Percentiles rank a stretch among this genome's conserved stretches.
phyloP scores from a whole-genome alignment of 2,113 vertebrate genomes.

The Numida meleagris region DNA sequence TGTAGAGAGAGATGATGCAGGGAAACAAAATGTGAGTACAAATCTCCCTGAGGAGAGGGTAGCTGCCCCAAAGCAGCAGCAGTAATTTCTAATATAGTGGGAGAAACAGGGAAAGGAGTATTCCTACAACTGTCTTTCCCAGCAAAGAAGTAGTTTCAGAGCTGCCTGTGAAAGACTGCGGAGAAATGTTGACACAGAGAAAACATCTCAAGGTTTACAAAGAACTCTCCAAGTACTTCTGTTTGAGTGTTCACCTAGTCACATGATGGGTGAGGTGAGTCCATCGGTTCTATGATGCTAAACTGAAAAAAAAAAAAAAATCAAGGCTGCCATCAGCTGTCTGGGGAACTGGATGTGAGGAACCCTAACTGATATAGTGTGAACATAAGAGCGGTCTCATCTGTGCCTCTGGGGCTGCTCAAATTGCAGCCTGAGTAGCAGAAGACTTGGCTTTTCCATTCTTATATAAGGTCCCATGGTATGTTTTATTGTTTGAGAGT shows the following conservation, averaged over 20 bases:
- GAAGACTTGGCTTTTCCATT: background rate
- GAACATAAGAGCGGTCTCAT: background rate
- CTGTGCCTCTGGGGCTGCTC: background rate
- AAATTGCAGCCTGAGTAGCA: background rate
- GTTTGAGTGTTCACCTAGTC: background rate
- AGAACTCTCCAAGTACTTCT: background rate
- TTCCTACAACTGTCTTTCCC: background rate
- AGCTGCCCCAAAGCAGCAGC: background rate
- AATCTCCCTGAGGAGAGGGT: background rate
- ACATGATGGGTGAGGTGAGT: fast-evolving
- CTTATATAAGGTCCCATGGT: background rate
- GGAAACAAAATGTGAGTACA: background rate
- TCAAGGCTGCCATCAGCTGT: background rate
- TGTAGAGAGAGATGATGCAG: background rate
- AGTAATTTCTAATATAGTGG: background rate
- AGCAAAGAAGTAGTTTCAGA: background rate
- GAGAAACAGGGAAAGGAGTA: background rate
- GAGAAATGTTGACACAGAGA: background rate
- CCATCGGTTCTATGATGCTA: background rate
- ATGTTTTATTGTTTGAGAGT: background rate
- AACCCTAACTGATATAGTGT: background rate
- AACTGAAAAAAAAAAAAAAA: background rate
- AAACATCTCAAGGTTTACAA: background rate
- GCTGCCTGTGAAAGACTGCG: background rate
- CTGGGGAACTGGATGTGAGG: background rate